Conservation (phyloP, 2,113 vertebrate genomes). For the Pseudonaja textilis region DNA sequence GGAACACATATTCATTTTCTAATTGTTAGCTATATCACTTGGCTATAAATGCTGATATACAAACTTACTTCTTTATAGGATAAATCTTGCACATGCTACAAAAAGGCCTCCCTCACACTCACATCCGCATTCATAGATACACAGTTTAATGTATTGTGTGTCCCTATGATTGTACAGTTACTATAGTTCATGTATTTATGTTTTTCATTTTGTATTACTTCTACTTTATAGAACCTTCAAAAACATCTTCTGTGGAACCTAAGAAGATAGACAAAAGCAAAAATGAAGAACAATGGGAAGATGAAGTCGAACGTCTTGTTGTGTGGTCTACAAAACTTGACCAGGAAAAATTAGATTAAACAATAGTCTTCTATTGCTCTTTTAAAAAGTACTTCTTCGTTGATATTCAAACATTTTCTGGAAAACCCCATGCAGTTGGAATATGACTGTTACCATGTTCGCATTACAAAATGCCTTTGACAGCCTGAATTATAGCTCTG, state of each 20-base stretch:
- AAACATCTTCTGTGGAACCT: accelerated
- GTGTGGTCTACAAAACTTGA: conserved; percentile 54
- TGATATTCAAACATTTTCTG: not conserved
- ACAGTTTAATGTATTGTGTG: not conserved
- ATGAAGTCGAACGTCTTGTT: conserved; percentile 58
- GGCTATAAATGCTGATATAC: not conserved
- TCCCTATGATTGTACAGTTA: not conserved
- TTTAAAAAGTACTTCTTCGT: not conserved
- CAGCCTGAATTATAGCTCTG: not conserved
- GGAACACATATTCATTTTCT: not conserved
- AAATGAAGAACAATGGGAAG: conserved; percentile 37
- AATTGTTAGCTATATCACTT: not conserved
- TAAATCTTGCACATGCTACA: not conserved
- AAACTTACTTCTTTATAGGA: not conserved
- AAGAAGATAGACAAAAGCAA: not conserved
- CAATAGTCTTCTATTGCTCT: not conserved
- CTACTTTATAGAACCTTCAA: not conserved
- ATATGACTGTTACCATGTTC: not conserved
- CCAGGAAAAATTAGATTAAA: conserved; percentile 27
- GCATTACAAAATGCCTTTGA: not conserved
- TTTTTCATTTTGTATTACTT: conserved; percentile 17
- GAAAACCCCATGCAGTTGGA: not conserved
- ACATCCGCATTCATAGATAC: not conserved
- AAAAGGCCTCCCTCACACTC: not conserved
- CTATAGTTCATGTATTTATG: not conserved